Evolutionary conservation across 2,113 vertebrate genomes (phyloP).

Genomic region (Oxygymnocypris stewartii): DNA sequence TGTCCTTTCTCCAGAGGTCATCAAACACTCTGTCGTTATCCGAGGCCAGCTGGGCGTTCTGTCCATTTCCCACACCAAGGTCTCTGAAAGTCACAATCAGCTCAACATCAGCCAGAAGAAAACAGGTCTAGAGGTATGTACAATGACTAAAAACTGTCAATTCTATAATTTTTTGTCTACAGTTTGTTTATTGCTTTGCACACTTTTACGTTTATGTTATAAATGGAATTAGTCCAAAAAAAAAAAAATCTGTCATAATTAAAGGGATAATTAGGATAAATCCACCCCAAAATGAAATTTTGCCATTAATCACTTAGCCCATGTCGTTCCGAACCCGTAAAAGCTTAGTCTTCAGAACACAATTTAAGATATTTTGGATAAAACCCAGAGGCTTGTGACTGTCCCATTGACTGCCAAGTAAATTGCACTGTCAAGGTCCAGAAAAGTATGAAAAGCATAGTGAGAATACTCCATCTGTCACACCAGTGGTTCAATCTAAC

Average conservation of each 20-base stretch:
- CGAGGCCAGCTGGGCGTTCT: conserved; percentile 67
- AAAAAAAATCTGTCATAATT: neutral
- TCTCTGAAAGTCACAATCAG: conserved; percentile 75
- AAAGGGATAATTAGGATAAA: neutral
- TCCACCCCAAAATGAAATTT: too few species aligned
- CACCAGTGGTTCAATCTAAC: too few species aligned
- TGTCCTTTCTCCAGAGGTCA: conserved; percentile 78
- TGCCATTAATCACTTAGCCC: too few species aligned
- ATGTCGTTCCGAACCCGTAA: too few species aligned
- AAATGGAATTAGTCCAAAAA: neutral
- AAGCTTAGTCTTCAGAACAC: too few species aligned
- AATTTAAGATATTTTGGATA: too few species aligned
- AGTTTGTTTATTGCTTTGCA: neutral
- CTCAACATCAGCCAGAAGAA: conserved; percentile 30
- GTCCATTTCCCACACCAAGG: conserved; percentile 72
- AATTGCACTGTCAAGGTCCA: too few species aligned
- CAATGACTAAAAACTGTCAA: neutral
- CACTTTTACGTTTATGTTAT: neutral
- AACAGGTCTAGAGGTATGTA: neutral
- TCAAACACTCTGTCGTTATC: conserved; percentile 75
- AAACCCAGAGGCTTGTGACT: too few species aligned
- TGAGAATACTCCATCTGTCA: too few species aligned
- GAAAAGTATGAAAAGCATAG: too few species aligned
- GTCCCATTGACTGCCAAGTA: too few species aligned
- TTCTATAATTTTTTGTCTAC: neutral